Base-by-base conservation (phyloP, 2,888 invertebrate species). In the Eupithecia insigniata region DNA sequence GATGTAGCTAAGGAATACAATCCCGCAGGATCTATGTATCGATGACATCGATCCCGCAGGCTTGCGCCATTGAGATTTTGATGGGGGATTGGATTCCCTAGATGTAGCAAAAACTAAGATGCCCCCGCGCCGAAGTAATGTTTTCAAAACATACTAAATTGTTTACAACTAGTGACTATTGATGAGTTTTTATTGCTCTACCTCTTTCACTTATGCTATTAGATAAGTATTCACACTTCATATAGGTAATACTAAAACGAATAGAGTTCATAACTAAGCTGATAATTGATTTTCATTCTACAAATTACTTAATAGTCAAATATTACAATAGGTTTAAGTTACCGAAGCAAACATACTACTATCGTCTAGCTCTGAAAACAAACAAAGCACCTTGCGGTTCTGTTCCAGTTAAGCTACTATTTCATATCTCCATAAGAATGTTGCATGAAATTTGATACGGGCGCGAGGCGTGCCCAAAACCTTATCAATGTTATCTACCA, bases 401-500 rank as follows among this genome's bases (percentile, higher is more conserved):
- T 60, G 70, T 64, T 70, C 68, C 70, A 70, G 26, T 67, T 71
- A 69, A 65, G 62, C 76, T 60, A 61, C 73, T 51, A 68, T 73
- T 76, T 69, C 70, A 71, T 76, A 79, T 78, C 78, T 72, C 51
- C 64, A 30, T 71, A 76, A 69, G 73, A 75, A 76, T 77, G 76
- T 74, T 71, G 72, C 71, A 74, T 66, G 78, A 77, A 78, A 79
- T 79, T 74, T 70, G 78, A 78, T 78, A 79, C 74, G 71, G 69
- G 71, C 58, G 62, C 69, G 72, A 73, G 80, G 77, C 75, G 72
- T 75, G 76, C 76, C 78, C 70, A 58, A 77, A 67, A 43, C 71
- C 76, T 78, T 78, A 77, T 78, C 77, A 71, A 68, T 67, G 74
- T 78, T 77, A 79, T 79, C 79, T 66, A 66, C 76, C 73, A 74